Conservation (phyloP, 2,888 invertebrate genomes). For the Molorchus minor region DNA sequence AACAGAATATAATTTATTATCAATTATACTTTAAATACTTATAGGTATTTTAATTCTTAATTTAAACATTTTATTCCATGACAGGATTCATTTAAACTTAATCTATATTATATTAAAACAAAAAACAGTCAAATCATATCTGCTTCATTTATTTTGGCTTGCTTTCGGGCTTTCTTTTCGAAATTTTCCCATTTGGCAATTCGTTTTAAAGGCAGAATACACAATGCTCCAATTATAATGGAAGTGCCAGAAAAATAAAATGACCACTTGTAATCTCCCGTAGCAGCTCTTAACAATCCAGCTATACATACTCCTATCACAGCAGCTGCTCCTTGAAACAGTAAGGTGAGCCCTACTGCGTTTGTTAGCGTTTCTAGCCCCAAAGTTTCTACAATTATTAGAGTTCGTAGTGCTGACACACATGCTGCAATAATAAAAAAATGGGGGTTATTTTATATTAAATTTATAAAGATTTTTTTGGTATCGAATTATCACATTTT, state of each 20-base stretch:
- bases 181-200: slow-evolving; percentile 43
- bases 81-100: slow-evolving; percentile 1
- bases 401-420: slow-evolving; percentile 77
- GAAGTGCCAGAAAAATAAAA: slow-evolving; percentile 49
- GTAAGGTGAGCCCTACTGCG: slow-evolving; percentile 87
- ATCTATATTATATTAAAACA: not conserved
- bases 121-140: not conserved
- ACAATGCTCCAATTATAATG: slow-evolving; percentile 45
- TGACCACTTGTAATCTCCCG: slow-evolving; percentile 39
- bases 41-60: no score
- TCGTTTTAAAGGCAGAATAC: slow-evolving; percentile 45
- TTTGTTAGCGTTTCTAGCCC: slow-evolving; percentile 91
- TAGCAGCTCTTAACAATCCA: slow-evolving; percentile 48
- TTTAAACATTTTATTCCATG: no score
- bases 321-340: slow-evolving; percentile 92
- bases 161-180: slow-evolving; percentile 8
- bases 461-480: no score
- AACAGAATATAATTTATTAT: no score
- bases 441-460: not conserved
- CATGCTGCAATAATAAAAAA: slow-evolving; percentile 70
- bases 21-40: no score
- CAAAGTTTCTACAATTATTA: slow-evolving; percentile 87
- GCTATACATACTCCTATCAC: slow-evolving; percentile 71
- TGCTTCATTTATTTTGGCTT: not conserved
- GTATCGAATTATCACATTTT: no score